Base-by-base conservation (phyloP, 1,140 invertebrate species). In the Drosophila takahashii region DNA sequence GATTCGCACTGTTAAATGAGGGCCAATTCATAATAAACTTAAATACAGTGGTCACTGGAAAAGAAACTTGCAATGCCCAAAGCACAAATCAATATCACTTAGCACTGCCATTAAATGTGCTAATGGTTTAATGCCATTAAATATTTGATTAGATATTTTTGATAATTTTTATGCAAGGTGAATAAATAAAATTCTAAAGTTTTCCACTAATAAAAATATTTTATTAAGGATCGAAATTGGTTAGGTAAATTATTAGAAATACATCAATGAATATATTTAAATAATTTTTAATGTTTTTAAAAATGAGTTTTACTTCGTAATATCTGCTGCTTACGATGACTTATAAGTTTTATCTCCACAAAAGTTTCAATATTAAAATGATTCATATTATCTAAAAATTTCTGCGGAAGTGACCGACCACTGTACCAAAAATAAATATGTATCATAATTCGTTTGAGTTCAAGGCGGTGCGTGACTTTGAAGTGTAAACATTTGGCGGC, bases 391-490 rank as follows among this genome's bases (percentile, higher is more conserved):
- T 4, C 3, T 16, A 32, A 15, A 32, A 2, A 9, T 13, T 6
- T 26, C 13, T 26, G 8, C 10, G 1, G 4, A 15, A 1, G n/a
- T 5, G 7, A 22, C 64, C 60, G 7, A 22, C 64, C 60, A 67
- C 59, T 67, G 64, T 67, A 42, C 59, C 29, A 8, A 41, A 37
- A 44, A 51, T 51, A 74, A 75, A 75, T 64, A 37, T 74, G 42
- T 64, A 45, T 57, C 58, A 65, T 65, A 75, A 75, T 75, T 75
- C 48, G 51, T 37, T 8, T 16, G 60, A 64, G 72, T 75, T 75
- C 71, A 75, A 75, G 72, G 72, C 71, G 71, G 60, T 75, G 71
- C 72, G 72, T 65, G 72, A 66, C 51, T 66, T 75, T 75, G 45
- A 65, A 75, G 52, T 75, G 37, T 75, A 75, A 75, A 65, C 59